Percentiles rank a stretch among this genome's conserved stretches.
Evolutionary conservation across 2,888 invertebrate species (phyloP).

Genomic region (Allophyes oxyacanthae): DNA sequence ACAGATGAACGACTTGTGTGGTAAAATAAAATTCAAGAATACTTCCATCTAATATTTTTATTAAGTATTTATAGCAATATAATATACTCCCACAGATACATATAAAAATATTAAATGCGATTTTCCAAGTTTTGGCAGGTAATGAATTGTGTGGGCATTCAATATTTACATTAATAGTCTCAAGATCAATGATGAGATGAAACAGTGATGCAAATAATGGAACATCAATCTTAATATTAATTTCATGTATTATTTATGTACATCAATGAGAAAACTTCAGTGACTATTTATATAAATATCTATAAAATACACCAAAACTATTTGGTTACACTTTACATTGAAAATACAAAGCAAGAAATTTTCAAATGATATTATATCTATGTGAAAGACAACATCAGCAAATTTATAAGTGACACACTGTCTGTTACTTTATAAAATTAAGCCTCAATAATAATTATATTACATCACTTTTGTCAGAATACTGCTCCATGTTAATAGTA

Average conservation of each 20-base stretch:
- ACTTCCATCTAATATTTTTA: slow-evolving; percentile 87
- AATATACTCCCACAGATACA: slow-evolving; percentile 72
- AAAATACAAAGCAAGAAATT: slow-evolving; percentile 53
- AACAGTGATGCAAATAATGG: slow-evolving; percentile 64
- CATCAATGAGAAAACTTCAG: slow-evolving; percentile 70
- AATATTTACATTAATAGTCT: slow-evolving; percentile 77
- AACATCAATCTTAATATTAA: slow-evolving; percentile 72
- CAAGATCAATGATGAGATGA: slow-evolving; percentile 63
- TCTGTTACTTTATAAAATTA: slow-evolving; percentile 63
- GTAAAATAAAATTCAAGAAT: slow-evolving; percentile 52
- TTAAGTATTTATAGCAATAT: slow-evolving; percentile 77
- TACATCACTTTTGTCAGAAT: slow-evolving; percentile 79
- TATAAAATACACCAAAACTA: slow-evolving; percentile 76
- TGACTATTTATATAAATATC: slow-evolving; percentile 70
- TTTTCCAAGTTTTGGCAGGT: slow-evolving; percentile 77
- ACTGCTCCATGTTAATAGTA: slow-evolving; percentile 73
- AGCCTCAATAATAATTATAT: slow-evolving; percentile 80
- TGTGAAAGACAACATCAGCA: slow-evolving; percentile 36
- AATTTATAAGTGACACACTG: slow-evolving; percentile 58
- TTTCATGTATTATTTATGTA: slow-evolving; percentile 69
- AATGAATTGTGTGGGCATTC: slow-evolving; percentile 77
- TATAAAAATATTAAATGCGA: slow-evolving; percentile 88
- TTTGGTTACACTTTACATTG: slow-evolving; percentile 66
- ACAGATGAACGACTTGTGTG: too few relatives aligned
- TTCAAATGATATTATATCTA: slow-evolving; percentile 43